A percentile compares a stretch with the other conserved stretches of the same genome.
Evolutionary conservation across 2,888 invertebrate genomes (phyloP).

Genomic region (Dastarcus helophoroides): DNA sequence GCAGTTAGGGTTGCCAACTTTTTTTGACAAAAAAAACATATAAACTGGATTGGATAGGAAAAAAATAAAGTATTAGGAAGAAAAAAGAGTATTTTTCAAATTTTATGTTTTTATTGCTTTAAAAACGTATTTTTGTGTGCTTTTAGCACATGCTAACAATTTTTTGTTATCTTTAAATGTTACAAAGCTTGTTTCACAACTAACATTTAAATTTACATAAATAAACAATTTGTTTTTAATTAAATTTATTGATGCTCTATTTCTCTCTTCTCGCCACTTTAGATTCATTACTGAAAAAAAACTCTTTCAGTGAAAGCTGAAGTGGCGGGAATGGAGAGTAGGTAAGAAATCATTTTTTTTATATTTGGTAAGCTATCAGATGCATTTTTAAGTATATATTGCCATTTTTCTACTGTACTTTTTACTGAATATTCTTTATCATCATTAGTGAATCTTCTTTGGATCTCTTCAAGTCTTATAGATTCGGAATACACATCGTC

Average conservation of each 20-base stretch:
- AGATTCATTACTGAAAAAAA: conserved; percentile 5
- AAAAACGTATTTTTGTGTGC: too few relatives aligned
- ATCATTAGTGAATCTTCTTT: conserved; percentile 2
- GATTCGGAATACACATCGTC: conserved; percentile 1
- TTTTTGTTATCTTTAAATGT: too few relatives aligned
- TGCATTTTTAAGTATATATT: too few relatives aligned
- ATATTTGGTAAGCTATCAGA: neutral
- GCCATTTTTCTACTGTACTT: neutral
- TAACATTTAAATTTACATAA: conserved; percentile 1
- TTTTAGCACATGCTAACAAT: too few relatives aligned
- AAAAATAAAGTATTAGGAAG: conserved; percentile 1
- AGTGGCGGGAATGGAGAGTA: conserved; percentile 2
- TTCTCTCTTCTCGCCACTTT: conserved; percentile 5
- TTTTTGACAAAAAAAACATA: conserved; percentile 1
- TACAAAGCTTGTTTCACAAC: neutral
- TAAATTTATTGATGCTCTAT: too few relatives aligned
- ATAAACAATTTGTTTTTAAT: conserved; percentile 2
- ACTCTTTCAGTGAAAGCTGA: conserved; percentile 7
- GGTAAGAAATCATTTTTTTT: neutral
- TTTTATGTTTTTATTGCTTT: conserved; percentile 1
- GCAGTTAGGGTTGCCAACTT: conserved; percentile 1
- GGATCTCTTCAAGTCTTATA: conserved; percentile 2
- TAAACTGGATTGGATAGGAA: conserved; percentile 1
- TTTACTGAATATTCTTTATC: conserved; percentile 1
- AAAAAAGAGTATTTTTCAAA: neutral